phyloP scores from a whole-genome alignment of 2,888 invertebrate species.

The Muscina levida region DNA sequence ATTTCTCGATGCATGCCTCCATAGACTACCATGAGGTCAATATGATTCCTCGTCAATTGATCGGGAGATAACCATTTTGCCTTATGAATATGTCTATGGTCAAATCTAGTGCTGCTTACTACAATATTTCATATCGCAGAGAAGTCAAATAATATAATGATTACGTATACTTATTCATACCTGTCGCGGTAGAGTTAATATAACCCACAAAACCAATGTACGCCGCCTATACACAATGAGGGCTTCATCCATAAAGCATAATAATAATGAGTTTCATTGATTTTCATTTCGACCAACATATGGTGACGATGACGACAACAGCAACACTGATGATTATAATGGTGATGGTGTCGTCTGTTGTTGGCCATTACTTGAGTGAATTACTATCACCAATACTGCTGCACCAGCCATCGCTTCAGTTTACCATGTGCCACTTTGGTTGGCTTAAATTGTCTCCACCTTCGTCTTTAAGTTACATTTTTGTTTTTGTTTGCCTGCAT shows the following conservation, averaged over 20 bases:
- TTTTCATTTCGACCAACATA: constrained; percentile 51
- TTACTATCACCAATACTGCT: constrained; percentile 45
- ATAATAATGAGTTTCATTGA: constrained; percentile 63
- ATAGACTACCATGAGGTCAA: too few relatives aligned
- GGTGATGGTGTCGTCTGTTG: constrained; percentile 59
- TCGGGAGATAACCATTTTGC: too few relatives aligned
- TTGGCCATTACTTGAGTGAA: constrained; percentile 59
- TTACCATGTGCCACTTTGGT: constrained; percentile 22
- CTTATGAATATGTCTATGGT: too few relatives aligned
- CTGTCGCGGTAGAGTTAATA: too few relatives aligned
- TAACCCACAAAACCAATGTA: not conserved
- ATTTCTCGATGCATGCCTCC: too few relatives aligned
- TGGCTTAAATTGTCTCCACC: constrained; percentile 66
- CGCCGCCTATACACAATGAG: constrained; percentile 52
- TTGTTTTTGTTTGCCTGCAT: not conserved
- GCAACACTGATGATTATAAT: constrained; percentile 18
- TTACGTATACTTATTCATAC: too few relatives aligned
- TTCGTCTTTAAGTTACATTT: constrained; percentile 40
- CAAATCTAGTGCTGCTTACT: too few relatives aligned
- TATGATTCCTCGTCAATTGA: too few relatives aligned
- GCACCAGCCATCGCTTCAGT: not conserved
- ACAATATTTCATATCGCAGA: too few relatives aligned
- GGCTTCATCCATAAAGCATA: constrained; percentile 57
- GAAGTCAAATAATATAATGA: too few relatives aligned
- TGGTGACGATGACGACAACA: constrained; percentile 20